Evolutionary conservation across 2,113 vertebrate species (phyloP).

Genomic region (Colius striatus): DNA sequence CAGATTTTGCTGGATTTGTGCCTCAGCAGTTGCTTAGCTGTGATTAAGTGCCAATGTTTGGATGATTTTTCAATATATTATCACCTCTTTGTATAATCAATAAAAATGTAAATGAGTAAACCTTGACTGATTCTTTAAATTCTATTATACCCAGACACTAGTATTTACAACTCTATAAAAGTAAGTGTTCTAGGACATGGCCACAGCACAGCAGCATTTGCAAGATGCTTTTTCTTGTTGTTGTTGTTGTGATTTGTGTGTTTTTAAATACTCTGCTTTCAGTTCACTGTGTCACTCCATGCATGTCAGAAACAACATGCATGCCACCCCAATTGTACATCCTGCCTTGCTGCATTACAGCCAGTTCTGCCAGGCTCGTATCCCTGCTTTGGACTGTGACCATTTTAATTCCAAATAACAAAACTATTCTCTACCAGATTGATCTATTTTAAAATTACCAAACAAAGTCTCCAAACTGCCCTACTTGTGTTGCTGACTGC

Average conservation of each 20-base stretch:
- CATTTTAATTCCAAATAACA: not conserved
- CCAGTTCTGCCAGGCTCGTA: not conserved
- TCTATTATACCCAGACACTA: not conserved
- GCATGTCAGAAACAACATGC: not conserved
- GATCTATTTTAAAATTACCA: not conserved
- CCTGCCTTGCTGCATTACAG: not conserved
- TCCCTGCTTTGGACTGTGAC: not conserved
- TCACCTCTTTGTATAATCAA: not conserved
- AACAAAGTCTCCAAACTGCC: not conserved
- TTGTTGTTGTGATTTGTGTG: not conserved
- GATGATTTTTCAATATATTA: not conserved
- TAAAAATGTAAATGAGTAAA: conserved; percentile 33
- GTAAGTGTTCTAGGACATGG: not conserved
- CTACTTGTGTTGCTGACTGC: not conserved
- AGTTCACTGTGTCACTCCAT: not conserved
- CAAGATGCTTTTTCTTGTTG: not conserved
- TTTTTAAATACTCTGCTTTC: not conserved
- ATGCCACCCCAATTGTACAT: not conserved
- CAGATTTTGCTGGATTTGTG: not conserved
- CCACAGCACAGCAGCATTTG: not conserved
- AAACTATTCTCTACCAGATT: not conserved
- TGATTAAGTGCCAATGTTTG: not conserved
- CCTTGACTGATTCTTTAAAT: not conserved
- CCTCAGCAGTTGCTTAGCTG: not conserved
- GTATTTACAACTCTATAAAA: conserved; percentile 7